These are phyloP conservation scores for Picus viridis DNA, from an alignment of 2,797 vertebrate species.

Conservation along the genomic window DNA sequence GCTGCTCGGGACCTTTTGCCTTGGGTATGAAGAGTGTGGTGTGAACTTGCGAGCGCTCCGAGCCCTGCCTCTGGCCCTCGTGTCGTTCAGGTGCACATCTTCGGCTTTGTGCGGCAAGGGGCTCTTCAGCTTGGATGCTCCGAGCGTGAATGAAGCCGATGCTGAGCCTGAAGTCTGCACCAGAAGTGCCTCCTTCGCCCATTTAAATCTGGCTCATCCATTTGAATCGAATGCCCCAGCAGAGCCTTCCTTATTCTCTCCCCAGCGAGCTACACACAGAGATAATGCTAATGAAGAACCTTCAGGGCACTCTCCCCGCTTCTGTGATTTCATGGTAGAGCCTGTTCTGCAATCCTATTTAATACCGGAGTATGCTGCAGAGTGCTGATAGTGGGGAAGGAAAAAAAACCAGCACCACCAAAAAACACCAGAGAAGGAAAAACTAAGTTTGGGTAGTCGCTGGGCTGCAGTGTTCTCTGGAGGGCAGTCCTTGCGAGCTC, in stretches of 20 bases:
- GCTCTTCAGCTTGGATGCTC: neutral
- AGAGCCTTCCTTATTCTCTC: constrained; percentile 4
- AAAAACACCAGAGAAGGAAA: neutral
- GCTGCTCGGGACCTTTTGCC: neutral
- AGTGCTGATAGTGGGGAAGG: neutral
- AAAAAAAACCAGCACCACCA: too few species aligned
- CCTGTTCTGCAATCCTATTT: constrained; percentile 37
- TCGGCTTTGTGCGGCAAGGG: neutral
- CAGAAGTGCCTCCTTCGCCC: neutral
- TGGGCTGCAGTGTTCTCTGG: neutral
- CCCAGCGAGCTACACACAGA: neutral
- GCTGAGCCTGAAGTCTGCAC: neutral
- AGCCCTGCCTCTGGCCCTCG: neutral
- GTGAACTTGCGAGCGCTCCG: neutral
- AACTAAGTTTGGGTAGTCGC: neutral
- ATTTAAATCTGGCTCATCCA: neutral
- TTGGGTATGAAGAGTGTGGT: neutral
- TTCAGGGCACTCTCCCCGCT: constrained; percentile 10
- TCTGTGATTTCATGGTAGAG: constrained; percentile 42
- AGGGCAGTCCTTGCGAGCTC: neutral
- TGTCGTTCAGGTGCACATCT: neutral
- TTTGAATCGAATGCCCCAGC: constrained; percentile 11
- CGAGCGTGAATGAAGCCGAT: neutral
- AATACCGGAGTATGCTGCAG: neutral
- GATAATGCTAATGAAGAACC: constrained; percentile 54